phyloP scores from a whole-genome alignment of 2,888 invertebrate genomes.

The Sialis fuliginosa region DNA sequence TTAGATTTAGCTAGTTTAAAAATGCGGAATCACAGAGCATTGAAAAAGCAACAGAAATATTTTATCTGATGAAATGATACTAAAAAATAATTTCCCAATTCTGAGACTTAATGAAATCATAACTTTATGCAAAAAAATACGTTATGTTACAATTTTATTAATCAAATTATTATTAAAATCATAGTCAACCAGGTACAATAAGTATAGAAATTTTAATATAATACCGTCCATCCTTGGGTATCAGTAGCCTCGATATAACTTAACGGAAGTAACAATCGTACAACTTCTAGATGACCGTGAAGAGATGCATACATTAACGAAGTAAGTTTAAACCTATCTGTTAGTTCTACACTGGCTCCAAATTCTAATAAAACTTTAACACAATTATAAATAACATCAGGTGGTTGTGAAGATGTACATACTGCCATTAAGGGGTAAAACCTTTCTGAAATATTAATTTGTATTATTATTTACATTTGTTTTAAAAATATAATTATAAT shows the following conservation, averaged over 20 bases:
- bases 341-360: slow-evolving; percentile 32
- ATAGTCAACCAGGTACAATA: neutral
- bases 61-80: too few relatives aligned
- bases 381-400: slow-evolving; percentile 23
- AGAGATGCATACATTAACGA: slow-evolving; percentile 43
- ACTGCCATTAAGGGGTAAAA: slow-evolving; percentile 42
- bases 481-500: neutral
- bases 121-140: too few relatives aligned
- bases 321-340: slow-evolving; percentile 39
- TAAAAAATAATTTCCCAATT: too few relatives aligned
- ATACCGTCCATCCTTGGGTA: slow-evolving; percentile 43
- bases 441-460: slow-evolving; percentile 30
- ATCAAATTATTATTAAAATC: too few relatives aligned
- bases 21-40: too few relatives aligned
- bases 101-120: too few relatives aligned
- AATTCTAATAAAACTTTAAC: slow-evolving; percentile 31
- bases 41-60: too few relatives aligned
- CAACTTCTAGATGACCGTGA: slow-evolving; percentile 31
- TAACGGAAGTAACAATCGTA: slow-evolving; percentile 32
- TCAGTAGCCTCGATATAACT: slow-evolving; percentile 37
- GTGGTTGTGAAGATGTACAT: slow-evolving; percentile 29
- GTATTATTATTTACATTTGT: slow-evolving; percentile 1
- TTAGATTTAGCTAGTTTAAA: too few relatives aligned
- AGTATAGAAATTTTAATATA: slow-evolving; percentile 6
- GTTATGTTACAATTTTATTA: too few relatives aligned